Evolutionary conservation across 2,888 invertebrate genomes (phyloP).

Genomic region (Pristionchus mayeri): DNA sequence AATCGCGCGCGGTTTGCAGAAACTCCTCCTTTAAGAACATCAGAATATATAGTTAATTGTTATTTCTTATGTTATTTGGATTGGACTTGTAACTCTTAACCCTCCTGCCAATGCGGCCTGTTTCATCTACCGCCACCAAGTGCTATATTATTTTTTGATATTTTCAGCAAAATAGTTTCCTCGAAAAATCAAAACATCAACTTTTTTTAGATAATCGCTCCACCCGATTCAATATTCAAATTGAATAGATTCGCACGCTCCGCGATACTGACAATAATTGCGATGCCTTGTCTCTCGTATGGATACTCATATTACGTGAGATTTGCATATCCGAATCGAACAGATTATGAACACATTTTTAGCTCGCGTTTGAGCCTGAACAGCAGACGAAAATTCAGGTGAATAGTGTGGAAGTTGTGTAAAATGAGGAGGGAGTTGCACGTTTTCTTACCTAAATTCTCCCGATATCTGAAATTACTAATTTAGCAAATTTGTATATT

Average conservation of each 20-base stretch:
- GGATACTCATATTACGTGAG: background rate
- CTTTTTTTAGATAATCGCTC: background rate
- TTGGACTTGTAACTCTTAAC: background rate
- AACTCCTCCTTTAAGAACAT: too few species aligned
- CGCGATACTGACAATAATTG: background rate
- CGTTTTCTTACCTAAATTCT: too few species aligned
- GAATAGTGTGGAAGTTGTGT: too few species aligned
- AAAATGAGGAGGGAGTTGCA: background rate
- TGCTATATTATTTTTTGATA: background rate
- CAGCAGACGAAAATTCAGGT: background rate
- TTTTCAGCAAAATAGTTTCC: background rate
- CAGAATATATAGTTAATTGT: too few species aligned
- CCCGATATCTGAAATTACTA: too few species aligned
- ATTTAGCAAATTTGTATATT: background rate
- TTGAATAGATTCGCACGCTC: background rate
- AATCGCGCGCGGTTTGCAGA: too few species aligned
- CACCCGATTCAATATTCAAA: background rate
- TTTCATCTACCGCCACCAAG: background rate
- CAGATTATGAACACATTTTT: background rate
- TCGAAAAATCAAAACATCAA: background rate
- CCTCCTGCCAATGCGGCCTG: background rate
- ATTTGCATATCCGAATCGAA: background rate
- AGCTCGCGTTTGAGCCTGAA: background rate
- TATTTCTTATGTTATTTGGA: background rate
- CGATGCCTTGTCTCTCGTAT: background rate